A percentile compares a stretch with the other conserved stretches of the same genome.
These are phyloP conservation scores for Microcebus lehilahytsara DNA, from an alignment of 2,113 vertebrate species.

Conservation along the genomic window DNA sequence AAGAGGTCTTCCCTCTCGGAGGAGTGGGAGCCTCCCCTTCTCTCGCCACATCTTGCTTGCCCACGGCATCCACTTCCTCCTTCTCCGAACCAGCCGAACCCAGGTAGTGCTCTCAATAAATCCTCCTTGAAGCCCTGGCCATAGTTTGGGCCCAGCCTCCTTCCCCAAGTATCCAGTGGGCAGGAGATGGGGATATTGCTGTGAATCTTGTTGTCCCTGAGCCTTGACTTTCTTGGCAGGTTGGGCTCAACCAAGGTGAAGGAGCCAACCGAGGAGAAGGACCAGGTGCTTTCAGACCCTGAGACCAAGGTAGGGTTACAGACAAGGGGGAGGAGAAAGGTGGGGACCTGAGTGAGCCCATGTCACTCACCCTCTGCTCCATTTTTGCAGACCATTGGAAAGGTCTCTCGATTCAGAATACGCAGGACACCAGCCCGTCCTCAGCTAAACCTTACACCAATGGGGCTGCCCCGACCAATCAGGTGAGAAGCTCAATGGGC, in stretches of 20 bases:
- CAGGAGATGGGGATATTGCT: neutral
- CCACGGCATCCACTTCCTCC: slow-evolving; percentile 76
- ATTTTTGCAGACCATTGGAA: slow-evolving; percentile 82
- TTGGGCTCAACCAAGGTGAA: slow-evolving; percentile 65
- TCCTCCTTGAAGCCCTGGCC: slow-evolving; percentile 20
- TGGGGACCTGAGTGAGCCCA: neutral
- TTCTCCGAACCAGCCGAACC: slow-evolving; percentile 67
- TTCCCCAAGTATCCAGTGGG: slow-evolving; percentile 40
- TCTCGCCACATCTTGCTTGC: slow-evolving; percentile 70
- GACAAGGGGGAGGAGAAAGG: neutral
- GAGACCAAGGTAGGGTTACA: slow-evolving; percentile 86
- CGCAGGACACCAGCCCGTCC: slow-evolving; percentile 87
- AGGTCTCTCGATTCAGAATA: slow-evolving; percentile 92
- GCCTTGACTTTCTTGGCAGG: slow-evolving; percentile 57
- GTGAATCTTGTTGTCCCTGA: neutral
- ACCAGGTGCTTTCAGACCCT: slow-evolving; percentile 85
- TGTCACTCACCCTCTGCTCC: neutral
- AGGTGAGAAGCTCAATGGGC: slow-evolving; percentile 79
- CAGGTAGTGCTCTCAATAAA: slow-evolving; percentile 65
- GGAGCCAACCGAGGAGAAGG: slow-evolving; percentile 77
- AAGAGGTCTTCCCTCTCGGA: slow-evolving; percentile 90
- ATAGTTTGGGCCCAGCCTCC: slow-evolving; percentile 52
- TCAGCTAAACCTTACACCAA: slow-evolving; percentile 91
- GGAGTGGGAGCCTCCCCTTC: slow-evolving; percentile 75
- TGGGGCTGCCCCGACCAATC: slow-evolving; percentile 91